Conservation (phyloP, 2,113 vertebrate species). For the Propithecus coquereli region DNA sequence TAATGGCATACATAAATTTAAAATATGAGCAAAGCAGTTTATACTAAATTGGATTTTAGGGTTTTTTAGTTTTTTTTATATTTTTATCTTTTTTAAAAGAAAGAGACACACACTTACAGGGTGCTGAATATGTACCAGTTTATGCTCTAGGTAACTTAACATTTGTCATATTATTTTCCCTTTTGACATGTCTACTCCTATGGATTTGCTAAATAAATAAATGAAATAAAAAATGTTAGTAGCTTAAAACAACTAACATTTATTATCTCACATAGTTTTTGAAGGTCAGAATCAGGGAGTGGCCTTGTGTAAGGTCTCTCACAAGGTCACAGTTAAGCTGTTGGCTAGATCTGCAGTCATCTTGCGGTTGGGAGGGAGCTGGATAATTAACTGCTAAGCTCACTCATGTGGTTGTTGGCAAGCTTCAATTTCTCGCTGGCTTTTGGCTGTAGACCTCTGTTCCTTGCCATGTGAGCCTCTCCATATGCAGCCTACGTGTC, state of each 20-base stretch:
- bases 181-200: neutral
- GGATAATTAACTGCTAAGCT: neutral
- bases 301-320: neutral
- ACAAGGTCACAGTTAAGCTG: neutral
- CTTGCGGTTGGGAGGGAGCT: neutral
- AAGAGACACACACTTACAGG: neutral
- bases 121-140: neutral
- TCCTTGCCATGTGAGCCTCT: neutral
- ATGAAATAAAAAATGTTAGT: neutral
- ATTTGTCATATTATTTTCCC: neutral
- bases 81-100: neutral
- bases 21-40: neutral
- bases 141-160: neutral
- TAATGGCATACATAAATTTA: neutral
- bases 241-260: neutral
- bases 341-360: neutral
- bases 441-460: neutral
- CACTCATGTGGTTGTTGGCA: neutral
- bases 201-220: neutral
- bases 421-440: neutral
- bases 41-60: neutral
- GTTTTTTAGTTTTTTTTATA: neutral
- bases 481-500: neutral
- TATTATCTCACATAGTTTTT: neutral
- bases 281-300: neutral